Base-by-base conservation (phyloP, 2,113 vertebrate genomes). In the Tragelaphus scriptus region DNA sequence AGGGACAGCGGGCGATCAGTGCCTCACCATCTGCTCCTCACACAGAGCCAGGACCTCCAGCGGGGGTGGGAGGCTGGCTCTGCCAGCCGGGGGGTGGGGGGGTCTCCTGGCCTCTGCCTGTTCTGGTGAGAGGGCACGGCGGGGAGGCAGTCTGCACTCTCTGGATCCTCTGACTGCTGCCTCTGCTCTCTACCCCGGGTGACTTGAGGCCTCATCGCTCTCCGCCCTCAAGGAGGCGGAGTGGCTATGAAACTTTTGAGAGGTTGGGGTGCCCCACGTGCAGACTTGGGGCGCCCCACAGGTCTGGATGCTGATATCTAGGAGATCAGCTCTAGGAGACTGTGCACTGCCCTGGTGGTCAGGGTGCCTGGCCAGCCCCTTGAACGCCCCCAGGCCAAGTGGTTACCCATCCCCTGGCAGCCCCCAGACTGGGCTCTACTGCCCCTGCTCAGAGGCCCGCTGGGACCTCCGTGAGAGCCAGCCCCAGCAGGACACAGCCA, bases 201-300 rank as follows among this genome's bases (percentile, higher is more conserved):
- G 7, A 5, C 59, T 44, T 3, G 2, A 4, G 75, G 15, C 61
- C 56, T 19, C 12, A 6, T 25, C 13, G 12, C 12, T 30, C 5
- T 53, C 25, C 2, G 2, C 61, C 89, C 90, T 51, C 2, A 25
- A 79, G 85, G 58, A 21, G 55, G 44, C 1, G 58, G 49, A 14
- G 19, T 6, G 7, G 21, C 36, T 14, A 2, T 40, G 28, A 58
- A 19, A 26, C 51, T 44, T 55, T 19, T 0, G 2, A n/a, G 7
- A 56, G 19, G 36, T 16, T 9, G 2, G 3, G 55, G 55, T 15
- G n/a, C 14, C 17, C 9, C 2, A 6, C 30, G 5, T 11, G 10
- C 30, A 56, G 47, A 3, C 28, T 3, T 44, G 1, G 1, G 25
- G 16, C 2, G 5, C n/a, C n/a, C 6, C 47, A 17, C 4, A 19